Base-by-base conservation (phyloP, 2,888 invertebrate species). In the Agrochola circellaris region DNA sequence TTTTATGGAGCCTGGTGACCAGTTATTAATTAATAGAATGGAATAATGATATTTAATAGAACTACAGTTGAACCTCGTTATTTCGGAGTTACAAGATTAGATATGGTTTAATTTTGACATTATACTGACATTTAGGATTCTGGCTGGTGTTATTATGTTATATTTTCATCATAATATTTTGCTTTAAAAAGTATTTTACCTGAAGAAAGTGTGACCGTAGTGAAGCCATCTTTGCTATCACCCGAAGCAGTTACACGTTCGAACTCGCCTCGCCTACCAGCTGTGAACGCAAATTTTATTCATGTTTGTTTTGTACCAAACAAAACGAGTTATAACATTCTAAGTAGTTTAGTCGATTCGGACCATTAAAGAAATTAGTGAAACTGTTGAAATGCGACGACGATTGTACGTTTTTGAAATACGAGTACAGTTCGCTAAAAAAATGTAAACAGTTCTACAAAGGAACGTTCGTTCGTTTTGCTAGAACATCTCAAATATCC, bases 141-240 rank as follows among this genome's bases (percentile, higher is more conserved):
- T 56, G n/a, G 13, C 23, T 51, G 23, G 8, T 58, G 26, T 26
- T 17, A 26, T 58, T 58, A 26, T 58, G 17, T 15, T 15, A 26
- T 17, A 30, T 60, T 30, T 8, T 60, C 26, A 60, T 30, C 60
- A 30, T 20, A 26, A 58, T 26, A 30, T 30, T 20, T 60, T 61
- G 9, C 20, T 61, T 61, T 20, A 34, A 61, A 34, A 61, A 34
- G 9, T 34, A 34, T 60, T 34, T 61, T 86, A 90, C 98, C 97
- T 84, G 98, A 97, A 67, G 97, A 97, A 26, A 98, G 96, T 72
- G 97, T 97, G 73, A 98, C 97, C 0, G 98, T 97, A 11, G 98
- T 98, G 90, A 97, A 98, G 70, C 97, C 97, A 83, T 97, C 98
- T 90, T 97, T 98, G 89, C 95, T 95, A 72, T 97, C 98, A n/a